Evolutionary conservation across 2,797 vertebrate genomes (phyloP), one percentile per base, ranked within the genome.

Genomic region (Peromyscus eremicus): DNA sequence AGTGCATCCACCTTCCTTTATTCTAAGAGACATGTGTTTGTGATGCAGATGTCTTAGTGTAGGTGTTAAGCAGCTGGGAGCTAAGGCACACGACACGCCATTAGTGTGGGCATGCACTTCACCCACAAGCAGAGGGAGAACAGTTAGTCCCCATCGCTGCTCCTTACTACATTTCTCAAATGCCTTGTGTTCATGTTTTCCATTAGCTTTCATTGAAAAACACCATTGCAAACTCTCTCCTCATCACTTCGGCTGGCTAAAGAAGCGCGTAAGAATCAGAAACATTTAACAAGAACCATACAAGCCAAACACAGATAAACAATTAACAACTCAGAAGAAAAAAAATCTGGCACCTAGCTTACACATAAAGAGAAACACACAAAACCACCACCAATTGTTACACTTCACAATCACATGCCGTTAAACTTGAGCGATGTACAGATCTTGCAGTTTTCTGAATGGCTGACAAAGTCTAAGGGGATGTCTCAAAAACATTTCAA

Each of bases 61-160:
- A 10, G 0, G 1, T 83, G 37, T 73, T 43, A 64, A 76, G 43
- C 23, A 62, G 81, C 43, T 29, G 40, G 3, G 12, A 32, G 89
- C 68, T 81, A 89, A 95, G 19, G 37, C 43, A 75, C 75, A 19
- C 77, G 34, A 14, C 86, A 4, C 17, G 40, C 68, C 96, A 49
- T 95, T 60, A 12, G 32, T 34, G n/a, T 40, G 52, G 71, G 66
- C 71, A 81, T 52, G 79, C 13, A 2, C 88, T 96, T 95, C 96
- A 75, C 91, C 97, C 77, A 89, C 97, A 97, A 82, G 66, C 88
- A 97, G 68, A 87, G 34, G 25, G 60, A 76, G 86, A 80, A 97
- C 49, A 79, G n/a, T 64, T 75, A 89, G 87, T 90, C 80, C 90
- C 71, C 6, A 25, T 25, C 52, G n/a, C 1, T 73, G n/a, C 52